These are phyloP conservation scores for Thermophis baileyi DNA, from an alignment of 2,113 vertebrate species.

Conservation along the genomic window DNA sequence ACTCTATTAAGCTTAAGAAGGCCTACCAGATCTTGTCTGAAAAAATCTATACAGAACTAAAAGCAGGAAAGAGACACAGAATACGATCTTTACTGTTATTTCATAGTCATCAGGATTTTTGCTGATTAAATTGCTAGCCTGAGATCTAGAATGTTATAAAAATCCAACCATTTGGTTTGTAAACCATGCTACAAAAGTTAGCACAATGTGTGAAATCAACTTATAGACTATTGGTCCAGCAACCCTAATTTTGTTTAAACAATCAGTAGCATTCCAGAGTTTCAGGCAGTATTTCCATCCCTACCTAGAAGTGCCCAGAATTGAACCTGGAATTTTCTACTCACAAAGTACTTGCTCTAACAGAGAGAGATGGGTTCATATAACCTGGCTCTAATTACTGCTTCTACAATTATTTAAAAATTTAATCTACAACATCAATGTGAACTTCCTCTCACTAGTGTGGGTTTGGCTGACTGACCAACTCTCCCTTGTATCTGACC, in stretches of 20 bases:
- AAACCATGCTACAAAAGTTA: not conserved
- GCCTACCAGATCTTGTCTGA: not conserved
- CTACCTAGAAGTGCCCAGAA: not conserved
- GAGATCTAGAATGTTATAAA: not conserved
- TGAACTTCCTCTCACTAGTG: not conserved
- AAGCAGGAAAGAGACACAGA: not conserved
- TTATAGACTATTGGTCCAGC: not conserved
- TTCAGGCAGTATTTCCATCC: not conserved
- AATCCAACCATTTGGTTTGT: not conserved
- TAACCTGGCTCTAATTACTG: not conserved
- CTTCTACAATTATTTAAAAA: not conserved
- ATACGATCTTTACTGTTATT: not conserved
- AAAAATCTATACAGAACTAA: not conserved
- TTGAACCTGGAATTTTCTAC: not conserved
- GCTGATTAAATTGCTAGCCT: not conserved
- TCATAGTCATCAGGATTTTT: not conserved
- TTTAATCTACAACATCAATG: not conserved
- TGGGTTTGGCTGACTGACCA: not conserved
- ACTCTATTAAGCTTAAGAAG: not conserved
- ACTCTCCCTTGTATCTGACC: not conserved
- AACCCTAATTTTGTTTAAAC: not conserved
- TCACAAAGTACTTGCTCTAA: not conserved
- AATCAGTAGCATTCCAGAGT: not conserved
- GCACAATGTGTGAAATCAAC: not conserved
- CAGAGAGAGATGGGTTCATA: not conserved